Evolutionary conservation across 2,113 vertebrate genomes (phyloP), one percentile per base, ranked within the genome.

Genomic region (Poeciliopsis turrubarensis): DNA sequence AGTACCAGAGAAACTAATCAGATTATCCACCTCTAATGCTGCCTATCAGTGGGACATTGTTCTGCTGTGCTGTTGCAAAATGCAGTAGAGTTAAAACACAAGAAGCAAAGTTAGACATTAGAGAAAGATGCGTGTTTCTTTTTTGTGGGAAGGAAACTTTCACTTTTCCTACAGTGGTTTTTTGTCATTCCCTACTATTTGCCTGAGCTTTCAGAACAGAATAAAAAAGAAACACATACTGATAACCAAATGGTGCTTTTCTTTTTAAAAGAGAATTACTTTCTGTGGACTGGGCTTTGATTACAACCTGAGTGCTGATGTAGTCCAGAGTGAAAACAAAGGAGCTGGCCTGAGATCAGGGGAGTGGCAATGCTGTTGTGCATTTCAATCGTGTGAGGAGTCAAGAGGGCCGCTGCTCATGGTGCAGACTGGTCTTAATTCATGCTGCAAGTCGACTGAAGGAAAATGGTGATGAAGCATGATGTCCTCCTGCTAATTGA

Each of bases 401-500:
- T 13, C 3, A 60, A 71, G 77, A 85, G 77, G 37, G 79, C 34
- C 0, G 70, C 69, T 15, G 81, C 68, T 69, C 26, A 0, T 4
- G 30, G 34, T 17, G 32, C 73, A 86, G 84, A 91, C 86, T 82
- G 78, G 82, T 69, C 67, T 64, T 75, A 70, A 73, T 34, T 27
- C 47, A 68, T 6, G 34, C 78, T 80, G 44, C 63, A 34, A 71
- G 73, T 70, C 31, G 60, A 65, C 69, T 25, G 67, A 78, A 68
- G 65, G 77, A 71, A 87, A 78, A 51, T 17, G 5, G 68, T 76
- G 81, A 83, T 78, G 78, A 83, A 77, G 68, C 79, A 27, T 70
- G 76, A 89, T 71, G 77, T 72, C 70, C 73, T 69, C 67, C n/a
- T 41, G 74, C 65, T 85, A 75, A 84, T 78, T 63, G 79, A 80